A percentile compares a stretch with the other conserved stretches of the same genome.
Conservation (phyloP, 2,797 vertebrate species). For the Sebastes hubbsi region DNA sequence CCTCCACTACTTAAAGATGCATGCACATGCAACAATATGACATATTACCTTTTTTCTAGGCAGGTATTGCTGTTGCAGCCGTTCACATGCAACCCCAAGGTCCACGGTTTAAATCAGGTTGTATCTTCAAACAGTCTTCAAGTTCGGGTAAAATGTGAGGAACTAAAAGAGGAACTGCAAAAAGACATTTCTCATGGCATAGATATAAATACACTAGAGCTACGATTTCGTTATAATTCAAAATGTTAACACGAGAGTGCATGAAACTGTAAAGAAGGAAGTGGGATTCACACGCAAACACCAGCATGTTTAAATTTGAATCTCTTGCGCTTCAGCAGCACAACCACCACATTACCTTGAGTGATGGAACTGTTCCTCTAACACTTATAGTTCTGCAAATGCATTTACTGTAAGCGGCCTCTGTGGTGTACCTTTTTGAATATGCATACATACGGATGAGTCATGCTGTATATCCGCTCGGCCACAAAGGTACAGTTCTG, state of each 20-base stretch:
- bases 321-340: background rate
- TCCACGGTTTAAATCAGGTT: background rate
- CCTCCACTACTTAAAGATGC: background rate
- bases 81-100: background rate
- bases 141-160: background rate
- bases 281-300: background rate
- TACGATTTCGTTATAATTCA: background rate
- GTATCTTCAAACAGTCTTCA: background rate
- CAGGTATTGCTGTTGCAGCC: background rate
- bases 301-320: background rate
- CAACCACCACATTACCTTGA: background rate
- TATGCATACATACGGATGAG: background rate
- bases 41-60: background rate
- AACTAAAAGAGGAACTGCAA: constrained; percentile 47
- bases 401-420: background rate
- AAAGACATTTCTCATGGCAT: background rate
- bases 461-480: background rate
- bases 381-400: background rate
- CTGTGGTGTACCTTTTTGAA: background rate
- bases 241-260: background rate
- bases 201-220: background rate
- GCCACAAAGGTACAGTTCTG: background rate
- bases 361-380: background rate
- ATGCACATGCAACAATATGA: background rate
- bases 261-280: constrained; percentile 36